Evolutionary conservation across 2,797 vertebrate species (phyloP).

Genomic region (Mastacembelus armatus): DNA sequence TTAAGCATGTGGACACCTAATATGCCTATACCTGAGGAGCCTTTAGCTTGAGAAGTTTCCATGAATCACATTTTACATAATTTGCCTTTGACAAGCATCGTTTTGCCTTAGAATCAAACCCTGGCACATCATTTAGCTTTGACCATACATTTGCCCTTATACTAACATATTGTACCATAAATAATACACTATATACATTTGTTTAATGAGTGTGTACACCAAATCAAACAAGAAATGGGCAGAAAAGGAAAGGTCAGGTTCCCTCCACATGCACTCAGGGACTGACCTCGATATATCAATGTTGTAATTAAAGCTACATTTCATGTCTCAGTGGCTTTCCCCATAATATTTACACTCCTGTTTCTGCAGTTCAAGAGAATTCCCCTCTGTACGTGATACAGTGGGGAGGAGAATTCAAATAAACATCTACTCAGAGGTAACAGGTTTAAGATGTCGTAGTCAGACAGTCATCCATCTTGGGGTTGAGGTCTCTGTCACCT

Average conservation of each 20-base stretch:
- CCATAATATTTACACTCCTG: slow-evolving; percentile 81
- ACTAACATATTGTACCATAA: slow-evolving; percentile 73
- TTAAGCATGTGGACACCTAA: not conserved
- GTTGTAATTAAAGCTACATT: slow-evolving; percentile 85
- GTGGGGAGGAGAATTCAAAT: slow-evolving; percentile 81
- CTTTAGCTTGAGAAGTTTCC: slow-evolving; percentile 18
- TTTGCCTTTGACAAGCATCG: slow-evolving; percentile 38
- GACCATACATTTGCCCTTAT: slow-evolving; percentile 56
- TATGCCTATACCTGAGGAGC: not conserved
- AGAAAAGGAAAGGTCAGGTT: slow-evolving; percentile 72
- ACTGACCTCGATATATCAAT: slow-evolving; percentile 79
- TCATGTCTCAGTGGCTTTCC: slow-evolving; percentile 82
- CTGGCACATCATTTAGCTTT: slow-evolving; percentile 26
- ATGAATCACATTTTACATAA: slow-evolving; percentile 37
- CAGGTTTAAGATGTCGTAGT: slow-evolving; percentile 84
- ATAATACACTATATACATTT: slow-evolving; percentile 69
- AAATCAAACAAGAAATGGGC: slow-evolving; percentile 70
- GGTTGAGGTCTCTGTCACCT: slow-evolving; percentile 69
- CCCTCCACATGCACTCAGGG: slow-evolving; percentile 60
- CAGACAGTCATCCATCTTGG: slow-evolving; percentile 82
- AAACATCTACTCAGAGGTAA: slow-evolving; percentile 82
- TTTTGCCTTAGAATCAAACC: slow-evolving; percentile 28
- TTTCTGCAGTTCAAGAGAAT: slow-evolving; percentile 79
- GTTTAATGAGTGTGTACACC: slow-evolving; percentile 72
- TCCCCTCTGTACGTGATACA: slow-evolving; percentile 70